Evolutionary conservation across 2,797 vertebrate genomes (phyloP), one percentile per base, ranked within the genome.

Genomic region (Phylloscopus collybita): DNA sequence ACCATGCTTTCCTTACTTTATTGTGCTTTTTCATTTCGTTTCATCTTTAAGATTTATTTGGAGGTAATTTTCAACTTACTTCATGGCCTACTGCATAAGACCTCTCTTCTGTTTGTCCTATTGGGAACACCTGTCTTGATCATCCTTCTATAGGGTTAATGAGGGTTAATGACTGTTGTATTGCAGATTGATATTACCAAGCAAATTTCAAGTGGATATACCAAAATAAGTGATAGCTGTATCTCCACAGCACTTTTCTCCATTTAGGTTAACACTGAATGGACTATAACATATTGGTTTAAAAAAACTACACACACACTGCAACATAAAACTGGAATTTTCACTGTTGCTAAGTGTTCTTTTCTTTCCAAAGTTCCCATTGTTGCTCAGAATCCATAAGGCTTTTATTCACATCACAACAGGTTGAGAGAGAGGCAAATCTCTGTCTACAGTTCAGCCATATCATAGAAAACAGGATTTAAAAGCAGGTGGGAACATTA

Each of bases 131-230:
- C 85, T 90, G 86, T 90, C 90, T 92, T 72, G 72, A 85, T 69
- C 83, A 92, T 88, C 85, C 91, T 85, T 91, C 86, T 67, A 47
- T 45, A 14, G 73, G 95, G 95, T 97, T 97, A 96, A 97, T 94
- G 93, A 97, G 93, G 92, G 93, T 97, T 96, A 97, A 96, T 95
- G 93, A 92, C 82, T 93, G 94, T 91, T 96, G 80, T 86, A 94
- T 96, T 94, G 96, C 80, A 94, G 61, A 90, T 85, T 91, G 91
- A 93, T 94, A 89, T 82, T 94, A 89, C 93, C 94, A 96, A 97
- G 96, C 95, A 95, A 90, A 94, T 96, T 95, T 96, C 86, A 96
- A 91, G 47, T 80, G 62, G 76, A 91, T 88, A 50, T 60, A 92
- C n/a, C 14, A 71, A 92, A 91, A 66, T 34, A 85, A 6, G 70